phyloP scores from a whole-genome alignment of 2,797 vertebrate species.

The Falco biarmicus region DNA sequence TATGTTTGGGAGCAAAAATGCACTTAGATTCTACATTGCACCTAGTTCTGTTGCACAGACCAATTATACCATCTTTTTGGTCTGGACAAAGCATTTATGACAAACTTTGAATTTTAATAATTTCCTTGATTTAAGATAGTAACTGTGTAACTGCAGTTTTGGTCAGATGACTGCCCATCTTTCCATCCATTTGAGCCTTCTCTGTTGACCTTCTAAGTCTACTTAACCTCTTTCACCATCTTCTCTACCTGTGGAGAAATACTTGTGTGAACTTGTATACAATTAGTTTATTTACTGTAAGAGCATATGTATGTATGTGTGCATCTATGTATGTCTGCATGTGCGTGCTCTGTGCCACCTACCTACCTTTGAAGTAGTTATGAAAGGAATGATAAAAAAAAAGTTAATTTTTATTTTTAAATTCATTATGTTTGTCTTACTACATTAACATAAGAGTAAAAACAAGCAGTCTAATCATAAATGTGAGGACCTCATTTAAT shows the following conservation, averaged over 20 bases:
- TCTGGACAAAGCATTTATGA: neutral
- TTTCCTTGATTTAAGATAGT: neutral
- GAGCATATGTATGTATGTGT: neutral
- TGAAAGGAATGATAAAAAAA: neutral
- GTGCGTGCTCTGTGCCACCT: neutral
- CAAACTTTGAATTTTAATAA: neutral
- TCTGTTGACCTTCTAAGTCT: neutral
- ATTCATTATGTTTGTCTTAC: neutral
- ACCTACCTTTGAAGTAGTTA: neutral
- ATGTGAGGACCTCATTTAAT: neutral
- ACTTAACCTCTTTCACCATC: neutral
- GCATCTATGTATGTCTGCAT: no score
- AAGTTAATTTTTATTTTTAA: neutral
- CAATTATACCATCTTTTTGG: neutral
- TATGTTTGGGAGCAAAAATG: neutral
- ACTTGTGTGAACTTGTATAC: neutral
- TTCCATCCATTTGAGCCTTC: neutral
- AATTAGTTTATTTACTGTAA: neutral
- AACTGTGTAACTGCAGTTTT: neutral
- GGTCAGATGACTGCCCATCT: neutral
- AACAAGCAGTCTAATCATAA: neutral
- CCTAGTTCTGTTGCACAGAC: neutral
- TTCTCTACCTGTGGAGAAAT: neutral
- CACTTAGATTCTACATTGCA: neutral
- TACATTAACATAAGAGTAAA: neutral